Evolutionary conservation across 1,140 invertebrate genomes (phyloP), one percentile per base, ranked within the genome.

Genomic region (Apis mellifera): DNA sequence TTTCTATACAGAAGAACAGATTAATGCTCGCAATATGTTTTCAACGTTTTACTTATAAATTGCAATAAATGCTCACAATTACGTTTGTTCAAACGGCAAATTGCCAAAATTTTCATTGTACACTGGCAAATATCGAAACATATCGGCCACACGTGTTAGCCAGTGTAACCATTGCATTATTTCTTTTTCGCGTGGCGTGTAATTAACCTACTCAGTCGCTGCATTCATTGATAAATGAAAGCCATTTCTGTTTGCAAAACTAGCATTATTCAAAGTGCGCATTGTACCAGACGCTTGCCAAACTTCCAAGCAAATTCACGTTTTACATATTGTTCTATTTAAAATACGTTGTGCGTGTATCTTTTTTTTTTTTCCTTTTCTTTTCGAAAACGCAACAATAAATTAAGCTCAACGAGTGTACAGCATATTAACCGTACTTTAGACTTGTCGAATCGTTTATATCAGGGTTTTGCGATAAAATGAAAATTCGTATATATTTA

Each of bases 201-300:
- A 76, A 76, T 76, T 76, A 76, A 76, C 50, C 60, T 76, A 76
- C 74, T 65, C 60, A 65, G 60, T 65, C 60, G 19, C 32, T 76
- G 60, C 26, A 54, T 65, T 76, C 74, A 54, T 60, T 76, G 74
- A 76, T 76, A 76, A 76, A 76, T 65, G 74, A 62, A 32, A 54
- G 50, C 50, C 60, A 76, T 65, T 76, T 65, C 74, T 32, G 48
- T 26, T 65, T 65, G 26, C 60, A 54, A 65, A 76, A 76, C 60
- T 65, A 32, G 50, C 60, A 76, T 76, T 76, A 76, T 65, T 76
- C 74, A 76, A 54, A 76, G 48, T 52, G 74, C 26, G 42, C 74
- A 52, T 32, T 52, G 50, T 50, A 21, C 59, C 60, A 64, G 59
- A 64, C 19, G 23, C 52, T 64, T 48, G 59, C n/a, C 12, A 32